phyloP scores from a whole-genome alignment of 2,113 vertebrate genomes.

The Phrynocephalus versicolor region DNA sequence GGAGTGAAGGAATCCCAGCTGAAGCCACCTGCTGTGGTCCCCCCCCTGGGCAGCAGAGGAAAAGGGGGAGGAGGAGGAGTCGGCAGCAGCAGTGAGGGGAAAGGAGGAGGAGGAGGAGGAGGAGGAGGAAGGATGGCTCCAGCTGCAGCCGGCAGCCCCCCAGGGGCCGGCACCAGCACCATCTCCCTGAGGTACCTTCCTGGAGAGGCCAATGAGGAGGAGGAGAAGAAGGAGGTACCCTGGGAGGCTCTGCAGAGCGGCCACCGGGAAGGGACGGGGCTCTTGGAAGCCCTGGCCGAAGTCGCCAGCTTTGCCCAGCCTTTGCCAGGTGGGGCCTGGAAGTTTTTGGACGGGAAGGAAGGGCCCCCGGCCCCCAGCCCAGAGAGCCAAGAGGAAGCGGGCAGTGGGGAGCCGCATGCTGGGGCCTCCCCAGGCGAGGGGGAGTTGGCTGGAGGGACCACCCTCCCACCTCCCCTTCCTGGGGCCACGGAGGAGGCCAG shows the following conservation, averaged over 20 bases:
- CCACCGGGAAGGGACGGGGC: accelerated
- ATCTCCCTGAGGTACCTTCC: constrained; percentile 50
- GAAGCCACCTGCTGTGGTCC: not conserved
- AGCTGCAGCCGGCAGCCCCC: constrained; percentile 7
- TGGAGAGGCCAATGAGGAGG: constrained; percentile 52
- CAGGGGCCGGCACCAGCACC: constrained; percentile 50
- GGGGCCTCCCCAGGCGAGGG: constrained; percentile 33
- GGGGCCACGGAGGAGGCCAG: constrained; percentile 29
- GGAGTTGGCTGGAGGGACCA: constrained; percentile 11
- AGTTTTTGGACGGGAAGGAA: constrained; percentile 48
- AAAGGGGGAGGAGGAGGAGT: not conserved
- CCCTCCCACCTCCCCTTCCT: constrained; percentile 12
- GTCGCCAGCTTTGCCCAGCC: constrained; percentile 50
- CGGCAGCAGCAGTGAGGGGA: too few species aligned
- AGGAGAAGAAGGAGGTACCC: constrained; percentile 54
- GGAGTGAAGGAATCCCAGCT: not conserved
- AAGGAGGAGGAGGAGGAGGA: not conserved
- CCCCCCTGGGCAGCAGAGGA: accelerated
- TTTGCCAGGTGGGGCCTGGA: constrained; percentile 50
- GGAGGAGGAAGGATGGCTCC: not conserved
- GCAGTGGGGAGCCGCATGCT: constrained; percentile 76
- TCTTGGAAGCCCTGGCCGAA: constrained; percentile 51
- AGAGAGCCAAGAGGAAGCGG: constrained; percentile 75
- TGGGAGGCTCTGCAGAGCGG: not conserved
- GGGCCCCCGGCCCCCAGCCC: constrained; percentile 31